Evolutionary conservation across 2,797 vertebrate genomes (phyloP).

Genomic region (Crenuchus spilurus): DNA sequence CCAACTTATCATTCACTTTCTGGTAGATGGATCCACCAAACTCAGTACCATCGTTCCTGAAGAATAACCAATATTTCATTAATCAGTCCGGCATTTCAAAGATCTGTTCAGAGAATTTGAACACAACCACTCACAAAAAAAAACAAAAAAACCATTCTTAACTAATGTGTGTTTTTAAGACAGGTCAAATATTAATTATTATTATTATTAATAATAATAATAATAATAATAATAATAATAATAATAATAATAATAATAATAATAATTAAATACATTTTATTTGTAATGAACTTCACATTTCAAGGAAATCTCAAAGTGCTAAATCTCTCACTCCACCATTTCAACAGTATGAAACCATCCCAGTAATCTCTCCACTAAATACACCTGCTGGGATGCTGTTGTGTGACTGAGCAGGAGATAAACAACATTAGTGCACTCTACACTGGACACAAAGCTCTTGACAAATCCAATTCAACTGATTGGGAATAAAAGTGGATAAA

Average conservation of each 20-base stretch:
- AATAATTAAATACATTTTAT: too few relatives aligned
- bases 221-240: too few relatives aligned
- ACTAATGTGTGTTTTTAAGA: too few relatives aligned
- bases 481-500: conserved; percentile 54
- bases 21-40: conserved; percentile 98
- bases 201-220: too few relatives aligned
- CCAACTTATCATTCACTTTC: conserved; percentile 95
- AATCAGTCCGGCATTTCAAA: too few relatives aligned
- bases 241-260: neutral
- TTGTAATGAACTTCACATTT: too few relatives aligned
- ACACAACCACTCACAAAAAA: too few relatives aligned
- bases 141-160: too few relatives aligned
- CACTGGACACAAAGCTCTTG: conserved; percentile 45
- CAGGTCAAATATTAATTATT: too few relatives aligned
- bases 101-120: too few relatives aligned
- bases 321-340: neutral
- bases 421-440: conserved; percentile 43
- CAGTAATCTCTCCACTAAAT: neutral
- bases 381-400: neutral
- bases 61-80: too few relatives aligned
- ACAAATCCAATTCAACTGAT: conserved; percentile 72
- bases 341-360: neutral
- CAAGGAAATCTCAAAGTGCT: too few relatives aligned
- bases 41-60: conserved; percentile 95
- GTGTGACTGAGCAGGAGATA: conserved; percentile 27